Base-by-base conservation (phyloP, 1,140 invertebrate species). In the Harpegnathos saltator region DNA sequence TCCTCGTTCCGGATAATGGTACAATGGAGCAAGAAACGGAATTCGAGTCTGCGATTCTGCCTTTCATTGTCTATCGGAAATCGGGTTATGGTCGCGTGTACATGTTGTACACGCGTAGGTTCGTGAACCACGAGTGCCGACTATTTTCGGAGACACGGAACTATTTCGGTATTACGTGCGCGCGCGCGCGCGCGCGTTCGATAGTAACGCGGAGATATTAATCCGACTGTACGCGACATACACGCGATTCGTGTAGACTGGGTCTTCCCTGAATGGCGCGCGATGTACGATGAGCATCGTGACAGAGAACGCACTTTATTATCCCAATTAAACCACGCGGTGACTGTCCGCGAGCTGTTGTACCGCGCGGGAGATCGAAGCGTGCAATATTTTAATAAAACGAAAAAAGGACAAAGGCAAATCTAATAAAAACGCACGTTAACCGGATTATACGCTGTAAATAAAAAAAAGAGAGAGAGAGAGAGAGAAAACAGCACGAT, bases 131-230 rank as follows among this genome's bases (percentile, higher is more conserved):
- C 38, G 17, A 44, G 17, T 44, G 52, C 22, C 26, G 52, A 11
- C 19, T 69, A 44, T 58, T 80, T 38, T 44, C 38, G 38, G 38
- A 58, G 56, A 22, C 29, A 52, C 19, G 38, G 11, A 33, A 56
- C 54, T 11, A 33, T n/a, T 69, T n/a, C 22, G 44, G 22, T 50
- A n/a, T 69, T 26, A 58, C 52, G n/a, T n/a, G n/a, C n/a, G n/a
- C n/a, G n/a, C n/a, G n/a, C n/a, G n/a, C n/a, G n/a, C n/a, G n/a
- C n/a, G n/a, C n/a, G 7, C 15, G 48, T 38, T 68, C 29, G 50
- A 66, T 77, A 56, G 29, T 68, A 77, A 77, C 50, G 29, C 54
- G 61, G 29, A 77, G 66, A 66, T 77, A 63, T 74, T 74, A 77
- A 77, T 77, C 48, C 22, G 48, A 77, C 5, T 65, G 19, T 29